Evolutionary conservation across 1,140 invertebrate species (phyloP), one percentile per base, ranked within the genome.

Genomic region (Drosophila bocki): DNA sequence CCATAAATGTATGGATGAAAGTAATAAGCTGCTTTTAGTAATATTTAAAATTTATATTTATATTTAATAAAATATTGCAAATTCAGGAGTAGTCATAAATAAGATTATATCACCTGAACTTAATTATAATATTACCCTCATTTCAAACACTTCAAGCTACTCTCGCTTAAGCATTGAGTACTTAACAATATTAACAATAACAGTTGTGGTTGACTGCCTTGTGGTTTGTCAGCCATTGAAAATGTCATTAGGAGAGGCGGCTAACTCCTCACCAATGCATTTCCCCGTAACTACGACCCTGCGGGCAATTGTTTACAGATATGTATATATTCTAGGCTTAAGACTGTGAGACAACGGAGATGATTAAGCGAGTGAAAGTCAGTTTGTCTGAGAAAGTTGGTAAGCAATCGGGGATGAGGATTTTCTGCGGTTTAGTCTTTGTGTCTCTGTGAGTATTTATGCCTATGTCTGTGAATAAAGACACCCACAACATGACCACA

Each of bases 281-380:
- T 37, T 37, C 4, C 50, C 17, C 26, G 32, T 13, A 29, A 47
- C 53, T 19, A 50, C 54, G 54, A 39, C 44, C 15, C 22, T 45
- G 37, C 19, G 37, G 29, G n/a, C 60, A 62, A 75, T 80, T 74
- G 58, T 60, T 75, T 54, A 76, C 58, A 72, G 68, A 63, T 75
- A 64, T 65, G 45, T 62, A 64, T 65, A 50, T 62, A 79, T 78
- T 78, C 75, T 78, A 76, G 75, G 26, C 71, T n/a, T 19, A 17
- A 35, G 7, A 35, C 39, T 47, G 12, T n/a, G 35, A 33, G 45
- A 13, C 61, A 37, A 35, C 62, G 56, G 42, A 37, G 61, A 70
- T 79, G 68, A 78, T 88, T 63, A 83, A 80, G 32, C 50, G 80
- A 84, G 84, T 88, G 84, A 87, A 87, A 87, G 84, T 87, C 48